phyloP scores from a whole-genome alignment of 2,113 vertebrate species.

The Melierax canorus region DNA sequence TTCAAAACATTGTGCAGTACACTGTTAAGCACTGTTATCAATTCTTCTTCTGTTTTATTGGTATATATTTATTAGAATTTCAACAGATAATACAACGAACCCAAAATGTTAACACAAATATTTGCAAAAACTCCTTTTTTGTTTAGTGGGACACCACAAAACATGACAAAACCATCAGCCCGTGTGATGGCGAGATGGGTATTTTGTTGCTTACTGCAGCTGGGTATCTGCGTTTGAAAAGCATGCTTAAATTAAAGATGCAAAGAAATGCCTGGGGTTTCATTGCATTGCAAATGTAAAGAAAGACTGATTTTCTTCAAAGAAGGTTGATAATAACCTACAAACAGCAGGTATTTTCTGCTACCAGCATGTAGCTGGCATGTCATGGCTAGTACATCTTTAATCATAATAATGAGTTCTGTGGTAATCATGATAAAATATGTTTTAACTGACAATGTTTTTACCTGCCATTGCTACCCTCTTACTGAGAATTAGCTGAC shows the following conservation, averaged over 20 bases:
- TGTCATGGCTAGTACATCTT: conserved; percentile 62
- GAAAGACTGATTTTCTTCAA: conserved; percentile 61
- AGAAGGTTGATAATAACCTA: conserved; percentile 63
- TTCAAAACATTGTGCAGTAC: not conserved
- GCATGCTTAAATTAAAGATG: conserved; percentile 51
- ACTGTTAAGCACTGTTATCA: not conserved
- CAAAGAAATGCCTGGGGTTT: conserved; percentile 62
- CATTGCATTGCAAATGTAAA: conserved; percentile 63
- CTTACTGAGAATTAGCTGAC: not conserved
- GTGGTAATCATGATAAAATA: conserved; percentile 63
- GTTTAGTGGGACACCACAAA: not conserved
- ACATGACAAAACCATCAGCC: not conserved
- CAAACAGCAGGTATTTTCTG: conserved; percentile 69
- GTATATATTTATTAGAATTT: not conserved
- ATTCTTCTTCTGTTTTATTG: not conserved
- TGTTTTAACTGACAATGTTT: conserved; percentile 48
- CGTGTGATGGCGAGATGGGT: not conserved
- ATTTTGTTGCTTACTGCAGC: conserved; percentile 30
- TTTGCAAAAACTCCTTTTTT: not conserved
- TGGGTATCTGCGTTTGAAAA: conserved; percentile 35
- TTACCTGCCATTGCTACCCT: conserved; percentile 30
- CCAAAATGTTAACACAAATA: not conserved
- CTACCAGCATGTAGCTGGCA: conserved; percentile 63
- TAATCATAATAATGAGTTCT: conserved; percentile 68
- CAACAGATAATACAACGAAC: not conserved